phyloP scores from a whole-genome alignment of 1,140 invertebrate genomes.

The Saxidomus purpurata region DNA sequence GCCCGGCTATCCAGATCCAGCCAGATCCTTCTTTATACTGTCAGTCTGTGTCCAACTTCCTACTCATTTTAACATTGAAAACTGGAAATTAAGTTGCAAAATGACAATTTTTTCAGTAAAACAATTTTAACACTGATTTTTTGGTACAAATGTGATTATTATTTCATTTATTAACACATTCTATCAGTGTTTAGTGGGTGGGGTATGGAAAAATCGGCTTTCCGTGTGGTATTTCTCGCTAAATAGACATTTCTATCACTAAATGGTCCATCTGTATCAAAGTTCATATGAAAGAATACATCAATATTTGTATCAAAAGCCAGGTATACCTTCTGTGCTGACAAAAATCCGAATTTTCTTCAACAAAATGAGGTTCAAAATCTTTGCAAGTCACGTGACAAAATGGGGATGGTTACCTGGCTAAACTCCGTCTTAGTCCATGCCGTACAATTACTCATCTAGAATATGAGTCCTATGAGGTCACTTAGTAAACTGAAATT shows the following conservation, averaged over 20 bases:
- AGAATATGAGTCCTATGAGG: too few relatives aligned
- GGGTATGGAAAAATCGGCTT: not conserved
- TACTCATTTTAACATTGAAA: too few relatives aligned
- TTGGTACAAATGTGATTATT: not conserved
- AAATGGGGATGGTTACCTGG: conserved; percentile 9
- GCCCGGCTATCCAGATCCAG: not conserved
- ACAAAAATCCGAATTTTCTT: not conserved
- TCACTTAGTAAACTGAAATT: too few relatives aligned
- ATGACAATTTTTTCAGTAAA: too few relatives aligned
- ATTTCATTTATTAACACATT: not conserved
- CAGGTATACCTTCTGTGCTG: not conserved
- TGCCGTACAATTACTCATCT: too few relatives aligned
- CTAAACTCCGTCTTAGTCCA: conserved; percentile 1
- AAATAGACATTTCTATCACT: too few relatives aligned
- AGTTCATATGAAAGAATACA: not conserved
- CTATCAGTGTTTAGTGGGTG: not conserved
- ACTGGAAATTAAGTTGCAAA: too few relatives aligned
- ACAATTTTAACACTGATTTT: too few relatives aligned
- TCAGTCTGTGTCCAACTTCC: too few relatives aligned
- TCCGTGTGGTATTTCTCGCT: not conserved
- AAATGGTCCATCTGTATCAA: not conserved
- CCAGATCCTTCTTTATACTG: not conserved
- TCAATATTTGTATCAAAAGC: not conserved
- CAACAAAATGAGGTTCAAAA: conserved; percentile 32
- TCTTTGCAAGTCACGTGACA: conserved; percentile 42